phyloP scores from a whole-genome alignment of 2,888 invertebrate genomes.

The Drosophila siamana region DNA sequence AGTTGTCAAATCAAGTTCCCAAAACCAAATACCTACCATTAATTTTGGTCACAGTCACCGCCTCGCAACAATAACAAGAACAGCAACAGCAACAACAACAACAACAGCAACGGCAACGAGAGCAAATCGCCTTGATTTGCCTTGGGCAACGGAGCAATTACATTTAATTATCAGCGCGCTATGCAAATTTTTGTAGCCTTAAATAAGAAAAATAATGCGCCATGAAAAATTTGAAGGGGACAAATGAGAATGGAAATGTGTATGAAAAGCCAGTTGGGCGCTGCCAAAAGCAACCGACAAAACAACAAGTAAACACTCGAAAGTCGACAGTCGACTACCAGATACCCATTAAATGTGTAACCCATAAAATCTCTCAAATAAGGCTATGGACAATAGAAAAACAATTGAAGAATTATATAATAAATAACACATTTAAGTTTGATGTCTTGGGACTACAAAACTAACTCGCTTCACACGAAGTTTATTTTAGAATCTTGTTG shows the following conservation, averaged over 20 bases:
- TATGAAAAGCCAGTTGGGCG: constrained; percentile 18
- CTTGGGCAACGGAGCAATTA: constrained; percentile 59
- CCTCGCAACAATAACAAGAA: constrained; percentile 3
- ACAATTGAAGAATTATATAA: too few species aligned
- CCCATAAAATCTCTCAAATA: too few species aligned
- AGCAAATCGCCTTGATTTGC: constrained; percentile 26
- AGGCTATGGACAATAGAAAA: too few species aligned
- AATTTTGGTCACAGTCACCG: constrained; percentile 37
- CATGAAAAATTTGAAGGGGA: constrained; percentile 33
- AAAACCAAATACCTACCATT: constrained; percentile 54
- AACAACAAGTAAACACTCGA: neutral
- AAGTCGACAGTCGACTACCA: neutral
- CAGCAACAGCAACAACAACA: constrained; percentile 14
- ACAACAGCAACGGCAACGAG: neutral
- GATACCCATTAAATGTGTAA: neutral
- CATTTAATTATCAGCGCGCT: constrained; percentile 63
- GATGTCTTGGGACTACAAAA: too few species aligned
- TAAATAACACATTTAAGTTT: too few species aligned
- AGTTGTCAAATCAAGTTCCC: constrained; percentile 50
- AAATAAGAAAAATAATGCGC: constrained; percentile 51
- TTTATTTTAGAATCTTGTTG: too few species aligned
- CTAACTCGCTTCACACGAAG: too few species aligned
- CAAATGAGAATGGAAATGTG: constrained; percentile 8
- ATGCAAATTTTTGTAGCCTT: constrained; percentile 52
- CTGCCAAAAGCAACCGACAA: constrained; percentile 19